phyloP scores from a whole-genome alignment of 2,888 invertebrate species.

The Caenorhabditis sp. region DNA sequence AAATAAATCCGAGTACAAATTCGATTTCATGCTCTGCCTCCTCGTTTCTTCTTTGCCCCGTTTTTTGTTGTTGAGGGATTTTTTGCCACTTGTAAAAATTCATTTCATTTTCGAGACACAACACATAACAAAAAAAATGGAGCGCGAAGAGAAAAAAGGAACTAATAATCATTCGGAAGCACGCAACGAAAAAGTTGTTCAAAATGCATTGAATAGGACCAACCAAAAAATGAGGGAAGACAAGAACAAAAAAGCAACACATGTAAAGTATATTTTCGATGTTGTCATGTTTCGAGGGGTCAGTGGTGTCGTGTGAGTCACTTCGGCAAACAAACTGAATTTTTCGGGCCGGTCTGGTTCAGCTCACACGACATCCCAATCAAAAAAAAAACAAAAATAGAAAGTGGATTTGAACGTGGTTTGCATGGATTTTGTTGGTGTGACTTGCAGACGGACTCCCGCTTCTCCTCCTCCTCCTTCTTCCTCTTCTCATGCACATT shows the following conservation, averaged over 20 bases:
- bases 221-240: background rate
- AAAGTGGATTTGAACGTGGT: too few species aligned
- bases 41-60: background rate
- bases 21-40: background rate
- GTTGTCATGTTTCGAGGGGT: too few species aligned
- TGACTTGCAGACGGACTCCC: conserved; percentile 34
- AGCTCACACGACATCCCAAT: too few species aligned
- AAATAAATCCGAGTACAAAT: background rate
- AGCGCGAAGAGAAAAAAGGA: background rate
- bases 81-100: background rate
- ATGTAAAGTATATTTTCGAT: too few species aligned
- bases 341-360: too few species aligned
- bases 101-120: background rate
- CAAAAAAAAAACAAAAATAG: too few species aligned
- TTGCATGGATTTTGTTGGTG: conserved; percentile 36
- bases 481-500: conserved; percentile 11
- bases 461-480: conserved; percentile 20
- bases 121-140: background rate
- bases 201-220: background rate
- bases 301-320: too few species aligned
- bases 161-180: background rate
- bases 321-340: too few species aligned
- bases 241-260: background rate
- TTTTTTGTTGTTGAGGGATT: background rate
- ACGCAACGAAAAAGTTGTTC: background rate